phyloP scores from a whole-genome alignment of 2,113 vertebrate genomes.

The Thamnaconus septentrionalis region DNA sequence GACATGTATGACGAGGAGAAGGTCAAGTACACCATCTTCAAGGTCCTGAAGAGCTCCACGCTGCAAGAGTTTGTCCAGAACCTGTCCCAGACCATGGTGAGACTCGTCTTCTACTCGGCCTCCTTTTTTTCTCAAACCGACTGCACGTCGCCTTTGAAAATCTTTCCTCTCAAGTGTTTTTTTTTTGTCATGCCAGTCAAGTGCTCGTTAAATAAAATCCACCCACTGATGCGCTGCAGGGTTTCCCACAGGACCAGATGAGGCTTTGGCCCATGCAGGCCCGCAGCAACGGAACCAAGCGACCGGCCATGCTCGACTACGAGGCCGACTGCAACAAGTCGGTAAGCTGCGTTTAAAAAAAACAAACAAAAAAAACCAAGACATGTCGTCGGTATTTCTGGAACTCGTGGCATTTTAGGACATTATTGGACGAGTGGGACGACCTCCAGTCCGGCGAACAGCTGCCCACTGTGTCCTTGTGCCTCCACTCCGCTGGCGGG shows the following conservation, averaged over 20 bases:
- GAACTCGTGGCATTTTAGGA: not conserved
- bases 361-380: too few species aligned
- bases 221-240: conserved; percentile 72
- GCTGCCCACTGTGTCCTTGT: not conserved
- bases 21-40: conserved; percentile 98
- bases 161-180: not conserved
- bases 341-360: conserved; percentile 67
- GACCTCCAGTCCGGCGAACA: not conserved
- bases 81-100: conserved; percentile 98
- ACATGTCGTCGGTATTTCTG: not conserved
- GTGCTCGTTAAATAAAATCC: not conserved
- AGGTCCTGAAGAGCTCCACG: conserved; percentile 96
- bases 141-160: not conserved
- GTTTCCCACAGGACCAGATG: conserved; percentile 98
- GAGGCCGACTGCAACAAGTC: conserved; percentile 98
- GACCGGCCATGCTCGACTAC: conserved; percentile 97
- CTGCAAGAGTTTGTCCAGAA: conserved; percentile 97
- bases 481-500: too few species aligned
- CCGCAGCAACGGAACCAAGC: conserved; percentile 96
- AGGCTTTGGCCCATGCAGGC: conserved; percentile 99
- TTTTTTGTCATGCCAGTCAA: not conserved
- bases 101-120: conserved; percentile 25
- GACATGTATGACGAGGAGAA: conserved; percentile 99
- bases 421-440: not conserved
- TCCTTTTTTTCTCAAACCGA: not conserved